These are phyloP conservation scores for Labeo rohita DNA, from an alignment of 2,113 vertebrate species.

Conservation along the genomic window DNA sequence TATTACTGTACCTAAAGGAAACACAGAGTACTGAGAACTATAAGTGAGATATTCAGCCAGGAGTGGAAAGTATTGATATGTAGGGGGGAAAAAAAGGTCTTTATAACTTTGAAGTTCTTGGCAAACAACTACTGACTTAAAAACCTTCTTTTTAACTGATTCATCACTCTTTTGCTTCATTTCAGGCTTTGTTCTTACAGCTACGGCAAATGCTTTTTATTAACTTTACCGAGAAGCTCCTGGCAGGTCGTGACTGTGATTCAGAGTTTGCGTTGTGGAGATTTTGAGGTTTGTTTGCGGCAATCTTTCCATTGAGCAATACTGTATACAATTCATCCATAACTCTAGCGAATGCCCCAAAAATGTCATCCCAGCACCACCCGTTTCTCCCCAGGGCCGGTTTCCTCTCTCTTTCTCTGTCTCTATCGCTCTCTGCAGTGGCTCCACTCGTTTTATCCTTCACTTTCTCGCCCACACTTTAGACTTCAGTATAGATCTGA, in stretches of 20 bases:
- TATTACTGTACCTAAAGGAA: not conserved
- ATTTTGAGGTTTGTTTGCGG: constrained; percentile 53
- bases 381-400: constrained; percentile 68
- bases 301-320: constrained; percentile 54
- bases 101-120: not conserved
- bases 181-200: not conserved
- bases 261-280: constrained; percentile 45
- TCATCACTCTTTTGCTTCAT: not conserved
- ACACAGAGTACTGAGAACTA: not conserved
- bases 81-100: not conserved
- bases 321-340: constrained; percentile 67
- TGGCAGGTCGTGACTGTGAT: constrained; percentile 4
- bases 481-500: constrained; percentile 26
- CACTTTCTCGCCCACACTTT: constrained; percentile 38
- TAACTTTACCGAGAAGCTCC: constrained; percentile 2
- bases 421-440: constrained; percentile 29
- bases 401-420: constrained; percentile 41
- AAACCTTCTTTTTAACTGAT: not conserved
- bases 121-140: not conserved
- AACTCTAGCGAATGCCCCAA: constrained; percentile 77
- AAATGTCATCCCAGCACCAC: constrained; percentile 73
- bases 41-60: not conserved
- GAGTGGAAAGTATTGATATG: constrained; percentile 6
- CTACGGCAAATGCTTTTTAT: not conserved
- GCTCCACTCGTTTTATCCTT: constrained; percentile 38